Evolutionary conservation across 2,797 vertebrate genomes (phyloP).

Genomic region (Pseudomugil tenellus): DNA sequence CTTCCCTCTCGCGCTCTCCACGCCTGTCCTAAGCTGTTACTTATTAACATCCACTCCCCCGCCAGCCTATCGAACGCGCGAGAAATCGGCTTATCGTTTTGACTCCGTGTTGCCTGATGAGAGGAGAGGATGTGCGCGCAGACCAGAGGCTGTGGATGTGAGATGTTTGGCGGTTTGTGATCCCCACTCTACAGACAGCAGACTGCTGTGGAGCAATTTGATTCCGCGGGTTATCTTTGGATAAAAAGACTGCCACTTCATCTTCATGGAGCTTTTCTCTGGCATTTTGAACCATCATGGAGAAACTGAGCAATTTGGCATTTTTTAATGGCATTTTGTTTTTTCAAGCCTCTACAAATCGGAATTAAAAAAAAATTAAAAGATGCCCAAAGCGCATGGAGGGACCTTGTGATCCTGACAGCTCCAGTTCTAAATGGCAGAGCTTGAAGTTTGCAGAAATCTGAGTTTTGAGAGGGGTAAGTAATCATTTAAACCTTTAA

Average conservation of each 20-base stretch:
- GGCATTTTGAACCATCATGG: conserved; percentile 27
- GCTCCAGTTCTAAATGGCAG: conserved; percentile 88
- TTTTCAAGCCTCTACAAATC: conserved; percentile 28
- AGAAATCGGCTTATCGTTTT: conserved; percentile 57
- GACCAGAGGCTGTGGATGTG: conserved; percentile 35
- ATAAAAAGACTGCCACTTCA: conserved; percentile 38
- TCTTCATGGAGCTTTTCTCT: conserved; percentile 27
- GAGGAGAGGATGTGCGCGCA: conserved; percentile 54
- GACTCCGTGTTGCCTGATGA: conserved; percentile 40
- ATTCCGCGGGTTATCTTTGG: conserved; percentile 5
- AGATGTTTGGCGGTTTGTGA: conserved; percentile 40
- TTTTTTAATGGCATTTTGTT: conserved; percentile 34
- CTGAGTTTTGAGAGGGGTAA: conserved; percentile 95
- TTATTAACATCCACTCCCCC: conserved; percentile 52
- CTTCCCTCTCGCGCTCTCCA: conserved; percentile 10
- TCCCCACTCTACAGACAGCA: conserved; percentile 32
- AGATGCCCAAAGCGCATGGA: conserved; percentile 65
- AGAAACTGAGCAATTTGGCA: conserved; percentile 24
- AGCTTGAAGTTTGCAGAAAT: conserved; percentile 96
- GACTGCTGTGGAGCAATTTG: conserved; percentile 23
- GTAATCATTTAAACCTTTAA: conserved; percentile 52
- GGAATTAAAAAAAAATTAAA: conserved; percentile 17
- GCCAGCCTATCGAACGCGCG: conserved; percentile 29
- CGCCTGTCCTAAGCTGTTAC: conserved; percentile 36
- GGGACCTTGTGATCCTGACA: conserved; percentile 54